A percentile compares a stretch with the other conserved stretches of the same genome.
phyloP scores from a whole-genome alignment of 2,113 vertebrate genomes.

The Chlamydotis undulata region DNA sequence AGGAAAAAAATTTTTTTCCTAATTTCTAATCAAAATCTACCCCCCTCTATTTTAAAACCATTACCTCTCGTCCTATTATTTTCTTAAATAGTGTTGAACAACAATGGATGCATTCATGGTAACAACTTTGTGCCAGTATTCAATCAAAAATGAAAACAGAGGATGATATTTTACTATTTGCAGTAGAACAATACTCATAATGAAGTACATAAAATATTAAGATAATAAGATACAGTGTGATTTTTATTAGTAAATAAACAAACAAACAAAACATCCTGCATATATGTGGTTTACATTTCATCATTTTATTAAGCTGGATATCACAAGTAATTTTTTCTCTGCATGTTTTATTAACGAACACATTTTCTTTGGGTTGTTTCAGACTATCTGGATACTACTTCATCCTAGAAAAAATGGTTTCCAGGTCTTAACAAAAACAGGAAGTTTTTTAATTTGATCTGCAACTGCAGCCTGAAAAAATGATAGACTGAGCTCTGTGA shows the following conservation, averaged over 20 bases:
- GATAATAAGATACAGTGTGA: background rate
- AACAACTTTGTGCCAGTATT: background rate
- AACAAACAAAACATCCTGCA: background rate
- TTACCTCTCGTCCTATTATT: no score
- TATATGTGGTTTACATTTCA: background rate
- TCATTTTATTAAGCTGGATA: background rate
- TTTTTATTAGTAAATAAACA: background rate
- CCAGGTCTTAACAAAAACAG: background rate
- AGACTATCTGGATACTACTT: background rate
- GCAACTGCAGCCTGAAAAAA: background rate
- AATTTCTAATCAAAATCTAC: no score
- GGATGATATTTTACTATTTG: background rate
- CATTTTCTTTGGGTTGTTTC: background rate
- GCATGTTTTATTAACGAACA: background rate
- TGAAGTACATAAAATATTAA: background rate
- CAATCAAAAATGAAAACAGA: background rate
- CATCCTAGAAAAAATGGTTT: background rate
- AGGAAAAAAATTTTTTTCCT: no score
- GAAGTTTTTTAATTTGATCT: background rate
- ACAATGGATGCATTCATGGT: background rate
- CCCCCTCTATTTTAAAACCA: no score
- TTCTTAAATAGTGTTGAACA: background rate
- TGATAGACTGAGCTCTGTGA: accelerated
- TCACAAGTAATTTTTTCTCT: background rate
- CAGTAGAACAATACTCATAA: background rate